Evolutionary conservation across 2,113 vertebrate genomes (phyloP), one percentile per base, ranked within the genome.

Genomic region (Pelodiscus sinensis): DNA sequence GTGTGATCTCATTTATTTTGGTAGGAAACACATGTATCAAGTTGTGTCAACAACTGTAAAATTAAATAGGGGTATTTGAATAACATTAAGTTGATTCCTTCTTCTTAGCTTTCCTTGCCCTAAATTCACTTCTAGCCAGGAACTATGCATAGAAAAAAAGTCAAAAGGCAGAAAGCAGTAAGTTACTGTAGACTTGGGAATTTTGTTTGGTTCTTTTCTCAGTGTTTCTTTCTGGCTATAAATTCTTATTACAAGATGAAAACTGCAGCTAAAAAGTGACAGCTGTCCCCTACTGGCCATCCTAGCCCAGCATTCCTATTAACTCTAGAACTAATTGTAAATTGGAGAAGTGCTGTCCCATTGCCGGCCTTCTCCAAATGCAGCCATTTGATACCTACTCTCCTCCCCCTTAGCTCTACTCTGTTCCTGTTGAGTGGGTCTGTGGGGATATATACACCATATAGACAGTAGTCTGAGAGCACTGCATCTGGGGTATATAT

Each of bases 1-100:
- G 78, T 93, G 68, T 94, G 97, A 98, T 97, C 97, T 94, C 75
- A 98, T 98, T 98, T 98, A 97, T 97, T 97, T 97, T 98, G 97
- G 97, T 97, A 97, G 97, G 97, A 98, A 98, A 98, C 97, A 98
- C 97, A 97, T 98, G 97, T 98, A 98, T 93, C 97, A 97, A 97
- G 97, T 98, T 98, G 97, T 96, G 96, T 97, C 97, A 98, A 98
- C 98, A 98, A 96, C 95, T 96, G 95, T 96, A 97, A 98, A 97
- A 98, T 97, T 98, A 97, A 97, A 96, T 88, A 87, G 95, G 85
- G 91, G 96, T 96, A 91, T 90, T 95, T 95, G 85, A 89, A 93
- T 97, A 93, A 68, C 79, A 87, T 91, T 93, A 88, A 73, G 18
- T 88, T 84, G 83, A 84, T 92, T 90, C 31, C 73, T 91, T 92